Evolutionary conservation across 1,140 invertebrate species (phyloP), one percentile per base, ranked within the genome.

Genomic region (Drosophila takahashii): DNA sequence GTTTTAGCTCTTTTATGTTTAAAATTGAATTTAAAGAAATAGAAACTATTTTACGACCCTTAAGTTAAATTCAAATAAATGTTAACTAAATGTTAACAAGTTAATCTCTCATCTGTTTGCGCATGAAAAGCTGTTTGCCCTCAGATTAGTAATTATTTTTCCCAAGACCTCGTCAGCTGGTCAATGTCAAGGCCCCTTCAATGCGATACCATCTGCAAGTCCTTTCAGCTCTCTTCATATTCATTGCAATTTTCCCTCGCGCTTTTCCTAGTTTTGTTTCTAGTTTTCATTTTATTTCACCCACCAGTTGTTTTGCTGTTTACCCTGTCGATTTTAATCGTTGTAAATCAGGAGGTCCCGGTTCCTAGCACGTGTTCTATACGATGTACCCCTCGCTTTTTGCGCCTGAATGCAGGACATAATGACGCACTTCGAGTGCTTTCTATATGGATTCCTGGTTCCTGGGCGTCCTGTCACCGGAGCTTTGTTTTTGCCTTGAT

Each of bases 341-440:
- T 16, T 6, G 47, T 29, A 50, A 36, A 45, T 44, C 41, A 18
- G n/a, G 53, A 42, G 41, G 15, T 39, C n/a, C 8, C 37, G 45
- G 22, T 18, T 45, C 45, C 16, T 34, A 61, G 10, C 37, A 45
- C 50, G 41, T 29, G 50, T 27, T 39, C 22, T 22, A 22, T 22
- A 22, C 22, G 22, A 22, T 9, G 10, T 22, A 8, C 32, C 51
- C n/a, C 3, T 27, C 13, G 10, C 26, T 16, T 45, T n/a, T 36
- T 50, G n/a, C 4, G 18, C 11, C 32, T 58, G 29, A 53, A 44
- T 53, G 39, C 29, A 13, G 18, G 10, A 10, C 47, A 27, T 50
- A 76, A 59, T 77, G 73, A 77, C 73, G 73, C 73, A 77, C 27
- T 77, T 42, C 37, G 26, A 39, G 67, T 51, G 26, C 18, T 53